Percentiles rank a stretch among this genome's conserved stretches.
phyloP scores from a whole-genome alignment of 2,797 vertebrate genomes.

The Acipenser transmontanus region DNA sequence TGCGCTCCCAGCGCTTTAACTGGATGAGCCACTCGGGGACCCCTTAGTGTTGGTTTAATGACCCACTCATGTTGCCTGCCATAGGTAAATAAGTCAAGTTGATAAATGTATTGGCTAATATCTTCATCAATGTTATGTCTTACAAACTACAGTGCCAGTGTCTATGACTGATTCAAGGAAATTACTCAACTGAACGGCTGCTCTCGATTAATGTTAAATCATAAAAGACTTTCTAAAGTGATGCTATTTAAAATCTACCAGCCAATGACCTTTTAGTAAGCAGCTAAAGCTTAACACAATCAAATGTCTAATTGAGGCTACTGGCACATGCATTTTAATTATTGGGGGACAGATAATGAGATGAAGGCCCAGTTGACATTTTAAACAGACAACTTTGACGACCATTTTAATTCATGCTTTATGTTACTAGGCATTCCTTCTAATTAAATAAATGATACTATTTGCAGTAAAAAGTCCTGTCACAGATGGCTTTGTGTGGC shows the following conservation, averaged over 20 bases:
- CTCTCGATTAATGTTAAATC: neutral
- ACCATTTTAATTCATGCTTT: neutral
- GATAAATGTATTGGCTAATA: too few species aligned
- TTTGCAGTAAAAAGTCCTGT: too few species aligned
- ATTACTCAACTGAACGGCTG: neutral
- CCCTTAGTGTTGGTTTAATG: too few species aligned
- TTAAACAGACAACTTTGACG: neutral
- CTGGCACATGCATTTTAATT: neutral
- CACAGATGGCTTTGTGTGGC: too few species aligned
- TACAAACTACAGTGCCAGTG: too few species aligned
- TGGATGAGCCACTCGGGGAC: too few species aligned
- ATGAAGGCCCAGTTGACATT: neutral
- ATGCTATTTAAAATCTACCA: neutral
- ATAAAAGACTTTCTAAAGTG: neutral
- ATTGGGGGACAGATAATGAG: neutral
- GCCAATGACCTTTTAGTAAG: neutral
- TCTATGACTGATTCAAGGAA: too few species aligned
- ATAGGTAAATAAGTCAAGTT: neutral
- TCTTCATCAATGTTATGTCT: too few species aligned
- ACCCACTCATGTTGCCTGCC: neutral
- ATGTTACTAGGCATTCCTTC: neutral
- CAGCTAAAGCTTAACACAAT: neutral
- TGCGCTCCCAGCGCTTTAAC: too few species aligned
- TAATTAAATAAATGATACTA: too few species aligned
- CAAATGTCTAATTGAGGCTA: neutral